Evolutionary conservation across 1,140 invertebrate genomes (phyloP).

Genomic region (Metopolophium dirhodum): DNA sequence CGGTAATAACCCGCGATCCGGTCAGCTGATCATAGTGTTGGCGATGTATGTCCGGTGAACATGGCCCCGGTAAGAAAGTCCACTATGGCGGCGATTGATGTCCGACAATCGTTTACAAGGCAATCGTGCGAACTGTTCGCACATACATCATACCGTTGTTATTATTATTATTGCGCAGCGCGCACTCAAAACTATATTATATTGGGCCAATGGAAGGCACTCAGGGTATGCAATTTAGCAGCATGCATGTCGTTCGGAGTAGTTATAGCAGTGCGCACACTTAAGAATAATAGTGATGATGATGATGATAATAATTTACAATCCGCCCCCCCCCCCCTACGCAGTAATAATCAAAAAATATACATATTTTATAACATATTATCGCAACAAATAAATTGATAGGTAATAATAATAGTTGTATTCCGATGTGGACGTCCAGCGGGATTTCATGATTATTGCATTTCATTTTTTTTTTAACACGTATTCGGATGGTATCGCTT

Average conservation of each 20-base stretch:
- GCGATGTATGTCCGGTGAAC: neutral
- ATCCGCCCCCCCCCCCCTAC: too few relatives aligned
- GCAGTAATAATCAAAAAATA: neutral
- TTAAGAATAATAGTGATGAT: neutral
- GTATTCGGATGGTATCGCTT: neutral
- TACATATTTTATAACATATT: too few relatives aligned
- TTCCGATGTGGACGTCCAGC: neutral
- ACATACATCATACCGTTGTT: too few relatives aligned
- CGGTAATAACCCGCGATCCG: neutral
- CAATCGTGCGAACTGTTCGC: neutral
- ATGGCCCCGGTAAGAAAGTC: neutral
- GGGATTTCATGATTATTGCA: neutral
- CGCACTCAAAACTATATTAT: neutral
- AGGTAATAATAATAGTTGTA: neutral
- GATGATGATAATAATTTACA: neutral
- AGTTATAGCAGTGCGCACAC: too few relatives aligned
- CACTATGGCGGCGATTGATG: neutral
- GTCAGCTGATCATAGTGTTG: neutral
- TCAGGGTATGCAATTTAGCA: constrained; percentile 34
- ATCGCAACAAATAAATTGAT: neutral
- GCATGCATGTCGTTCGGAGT: neutral
- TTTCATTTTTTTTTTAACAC: neutral
- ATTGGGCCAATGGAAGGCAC: neutral
- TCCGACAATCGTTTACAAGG: neutral
- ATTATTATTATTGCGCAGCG: neutral